phyloP scores from a whole-genome alignment of 1,140 invertebrate genomes.

The Delia radicum region DNA sequence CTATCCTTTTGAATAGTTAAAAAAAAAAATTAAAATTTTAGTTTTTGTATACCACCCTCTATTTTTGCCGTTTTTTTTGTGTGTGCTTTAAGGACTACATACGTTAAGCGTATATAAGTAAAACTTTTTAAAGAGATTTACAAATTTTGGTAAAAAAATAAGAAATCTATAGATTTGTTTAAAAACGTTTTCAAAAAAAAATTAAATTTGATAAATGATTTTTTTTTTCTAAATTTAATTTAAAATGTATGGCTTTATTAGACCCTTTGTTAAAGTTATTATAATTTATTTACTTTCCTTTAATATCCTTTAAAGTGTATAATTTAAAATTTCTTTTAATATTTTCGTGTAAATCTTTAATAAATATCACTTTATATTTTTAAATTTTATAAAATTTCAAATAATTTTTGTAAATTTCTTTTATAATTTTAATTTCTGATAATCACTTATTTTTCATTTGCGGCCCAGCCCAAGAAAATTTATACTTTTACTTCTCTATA shows the following conservation, averaged over 20 bases:
- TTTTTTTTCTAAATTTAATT: too few relatives aligned
- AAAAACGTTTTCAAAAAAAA: too few relatives aligned
- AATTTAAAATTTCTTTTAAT: too few relatives aligned
- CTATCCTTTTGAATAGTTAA: background rate
- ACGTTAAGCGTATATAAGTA: background rate
- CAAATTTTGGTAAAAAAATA: too few relatives aligned
- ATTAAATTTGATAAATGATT: too few relatives aligned
- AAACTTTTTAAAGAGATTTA: background rate
- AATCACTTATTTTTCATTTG: background rate
- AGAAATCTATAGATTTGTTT: background rate
- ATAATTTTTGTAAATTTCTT: background rate
- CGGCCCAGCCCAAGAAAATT: conserved; percentile 21
- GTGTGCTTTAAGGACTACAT: background rate
- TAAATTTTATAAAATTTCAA: background rate
- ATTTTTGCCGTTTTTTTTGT: background rate
- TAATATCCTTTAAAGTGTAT: background rate
- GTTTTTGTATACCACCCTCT: background rate
- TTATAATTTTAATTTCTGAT: background rate
- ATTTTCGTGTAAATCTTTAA: background rate
- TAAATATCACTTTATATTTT: background rate
- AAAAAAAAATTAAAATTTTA: background rate
- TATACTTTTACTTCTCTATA: background rate
- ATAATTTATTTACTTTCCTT: background rate
- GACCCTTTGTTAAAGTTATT: too few relatives aligned
- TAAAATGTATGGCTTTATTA: too few relatives aligned